Base-by-base conservation (phyloP, 92 coral and sea anemone genomes). In the Zoanthus gigantus region DNA sequence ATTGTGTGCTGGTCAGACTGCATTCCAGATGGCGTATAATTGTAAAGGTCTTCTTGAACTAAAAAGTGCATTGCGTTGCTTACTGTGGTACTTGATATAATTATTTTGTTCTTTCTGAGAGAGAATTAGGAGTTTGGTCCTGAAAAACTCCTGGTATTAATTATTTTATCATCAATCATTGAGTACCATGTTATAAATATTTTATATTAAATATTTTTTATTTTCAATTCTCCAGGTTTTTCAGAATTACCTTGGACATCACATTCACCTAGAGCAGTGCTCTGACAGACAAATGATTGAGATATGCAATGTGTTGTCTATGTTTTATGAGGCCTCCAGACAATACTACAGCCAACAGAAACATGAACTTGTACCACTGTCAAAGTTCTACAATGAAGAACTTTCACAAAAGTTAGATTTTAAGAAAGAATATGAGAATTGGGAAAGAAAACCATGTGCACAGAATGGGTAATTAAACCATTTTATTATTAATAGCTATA, bases 331-430 rank as follows among this genome's bases (percentile, higher is more conserved):
- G 56, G 95, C 95, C n/a, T 90, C 90, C 60, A 45, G 76, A 69
- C 76, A 81, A 14, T 83, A 89, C 16, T 44, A 54, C 53, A 83
- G 77, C 60, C 69, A 65, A 28, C 23, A 50, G 65, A 66, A 74
- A 71, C 83, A 89, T 46, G 65, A 89, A n/a, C 60, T 86, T 76
- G 75, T 88, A 9, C 88, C 92, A 17, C 87, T 92, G 8, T 91
- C 97, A 2, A 87, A 91, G 83, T 95, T 97, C 82, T 97, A 97
- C 92, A 96, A 86, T 87, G 96, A 93, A 76, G 99, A 95, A 47
- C 97, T 97, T 75, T 97, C 99, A 9, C 91, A 91, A 54, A 97
- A 95, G 76, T 69, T 97, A 54, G 99, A 97, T 89, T 97, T 95
- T 46, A 97, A 97, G 91, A 92, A 93, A 57, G 99, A 97, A 77